These are phyloP conservation scores for Rhagoletis zephyria DNA, from an alignment of 1,140 invertebrate genomes.

Conservation along the genomic window DNA sequence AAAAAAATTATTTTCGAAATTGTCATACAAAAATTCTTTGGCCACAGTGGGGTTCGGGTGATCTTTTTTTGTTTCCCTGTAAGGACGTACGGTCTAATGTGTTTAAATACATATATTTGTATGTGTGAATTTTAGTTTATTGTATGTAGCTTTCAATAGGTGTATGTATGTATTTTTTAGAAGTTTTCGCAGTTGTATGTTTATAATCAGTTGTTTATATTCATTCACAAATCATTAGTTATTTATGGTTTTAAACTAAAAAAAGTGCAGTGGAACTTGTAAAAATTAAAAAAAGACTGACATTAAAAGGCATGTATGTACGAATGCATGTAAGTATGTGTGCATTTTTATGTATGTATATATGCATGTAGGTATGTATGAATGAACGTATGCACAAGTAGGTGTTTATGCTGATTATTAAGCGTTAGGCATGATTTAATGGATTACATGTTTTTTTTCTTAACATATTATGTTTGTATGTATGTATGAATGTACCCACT, in stretches of 20 bases:
- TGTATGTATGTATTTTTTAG: background rate
- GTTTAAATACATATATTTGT: background rate
- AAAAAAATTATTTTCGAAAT: no score
- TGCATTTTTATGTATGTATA: background rate
- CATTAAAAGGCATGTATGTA: background rate
- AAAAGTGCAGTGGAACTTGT: background rate
- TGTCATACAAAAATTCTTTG: no score
- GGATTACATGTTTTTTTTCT: conserved; percentile 15
- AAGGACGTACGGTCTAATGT: background rate
- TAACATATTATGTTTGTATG: background rate
- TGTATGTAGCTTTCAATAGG: background rate
- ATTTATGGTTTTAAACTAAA: background rate
- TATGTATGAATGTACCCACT: no score
- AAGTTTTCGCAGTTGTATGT: no score
- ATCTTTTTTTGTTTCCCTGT: no score
- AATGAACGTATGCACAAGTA: background rate
- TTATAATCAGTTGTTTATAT: no score
- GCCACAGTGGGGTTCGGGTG: no score
- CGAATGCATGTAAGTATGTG: background rate
- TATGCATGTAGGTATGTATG: background rate
- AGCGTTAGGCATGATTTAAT: conserved; percentile 49
- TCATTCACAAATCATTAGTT: background rate
- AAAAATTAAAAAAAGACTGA: background rate
- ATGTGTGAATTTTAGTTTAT: background rate
- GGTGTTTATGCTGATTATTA: conserved; percentile 3